Percentiles rank a stretch among this genome's conserved stretches.
These are phyloP conservation scores for Drosophila mulleri DNA, from an alignment of 2,888 invertebrate species.

Conservation along the genomic window DNA sequence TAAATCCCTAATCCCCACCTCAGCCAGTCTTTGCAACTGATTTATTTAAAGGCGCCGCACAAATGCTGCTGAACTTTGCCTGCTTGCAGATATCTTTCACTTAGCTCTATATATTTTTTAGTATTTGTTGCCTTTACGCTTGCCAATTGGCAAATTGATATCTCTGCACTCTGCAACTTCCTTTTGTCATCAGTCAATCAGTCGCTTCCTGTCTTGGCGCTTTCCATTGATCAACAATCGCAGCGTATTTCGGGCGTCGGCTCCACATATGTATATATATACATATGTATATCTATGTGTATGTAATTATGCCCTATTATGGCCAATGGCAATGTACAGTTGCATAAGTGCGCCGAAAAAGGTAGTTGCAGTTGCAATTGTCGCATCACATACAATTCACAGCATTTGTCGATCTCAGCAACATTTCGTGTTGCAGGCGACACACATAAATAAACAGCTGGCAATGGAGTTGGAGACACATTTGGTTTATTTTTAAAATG, in stretches of 20 bases:
- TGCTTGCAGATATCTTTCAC: constrained; percentile 53
- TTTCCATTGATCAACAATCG: constrained; percentile 19
- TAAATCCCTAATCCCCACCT: constrained; percentile 25
- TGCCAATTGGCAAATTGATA: constrained; percentile 49
- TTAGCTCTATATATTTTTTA: not conserved
- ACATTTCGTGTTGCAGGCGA: constrained; percentile 66
- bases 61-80: constrained; percentile 79
- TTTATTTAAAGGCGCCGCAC: constrained; percentile 75
- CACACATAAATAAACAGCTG: constrained; percentile 76
- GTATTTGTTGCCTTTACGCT: not conserved
- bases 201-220: constrained; percentile 49
- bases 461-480: constrained; percentile 50
- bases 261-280: constrained; percentile 20
- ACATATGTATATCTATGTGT: not conserved
- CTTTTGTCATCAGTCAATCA: constrained; percentile 59
- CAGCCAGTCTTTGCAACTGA: constrained; percentile 58
- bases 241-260: constrained; percentile 52
- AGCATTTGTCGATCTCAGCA: constrained; percentile 61
- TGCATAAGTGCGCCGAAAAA: constrained; percentile 65
- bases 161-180: constrained; percentile 38
- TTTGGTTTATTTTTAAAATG: not conserved
- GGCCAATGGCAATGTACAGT: constrained; percentile 46
- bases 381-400: constrained; percentile 32
- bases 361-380: constrained; percentile 46
- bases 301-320: constrained; percentile 68